Conservation (phyloP, 2,888 invertebrate genomes). For the Scrobipalpa atriplicella region DNA sequence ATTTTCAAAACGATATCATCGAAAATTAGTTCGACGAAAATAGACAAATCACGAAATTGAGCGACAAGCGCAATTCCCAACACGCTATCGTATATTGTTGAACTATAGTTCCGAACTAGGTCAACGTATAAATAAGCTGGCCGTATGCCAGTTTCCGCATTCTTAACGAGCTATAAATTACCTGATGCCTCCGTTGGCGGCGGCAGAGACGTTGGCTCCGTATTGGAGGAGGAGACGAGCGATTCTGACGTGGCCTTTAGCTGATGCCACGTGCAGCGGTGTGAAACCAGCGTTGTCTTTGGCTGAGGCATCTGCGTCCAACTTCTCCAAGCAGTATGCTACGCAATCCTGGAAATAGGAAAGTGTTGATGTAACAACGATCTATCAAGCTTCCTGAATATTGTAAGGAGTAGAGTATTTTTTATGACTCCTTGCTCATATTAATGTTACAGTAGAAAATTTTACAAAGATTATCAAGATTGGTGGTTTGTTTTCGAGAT, state of each 20-base stretch:
- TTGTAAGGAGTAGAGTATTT: no score
- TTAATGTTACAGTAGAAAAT: no score
- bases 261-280: conserved; percentile 95
- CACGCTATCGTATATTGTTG: neutral
- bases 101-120: conserved; percentile 25
- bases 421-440: neutral
- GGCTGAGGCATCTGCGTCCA: conserved; percentile 91
- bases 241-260: conserved; percentile 93
- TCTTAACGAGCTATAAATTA: conserved; percentile 47
- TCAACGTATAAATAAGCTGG: conserved; percentile 30
- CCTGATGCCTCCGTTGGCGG: conserved; percentile 95
- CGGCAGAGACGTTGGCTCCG: conserved; percentile 95
- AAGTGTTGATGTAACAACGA: neutral
- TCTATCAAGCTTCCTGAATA: no score
- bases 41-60: conserved; percentile 8
- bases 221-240: conserved; percentile 92
- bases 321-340: conserved; percentile 93
- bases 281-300: conserved; percentile 97
- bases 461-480: neutral
- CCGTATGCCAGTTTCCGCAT: conserved; percentile 30
- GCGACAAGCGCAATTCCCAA: conserved; percentile 1
- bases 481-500: no score
- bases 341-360: conserved; percentile 88
- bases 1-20: neutral
- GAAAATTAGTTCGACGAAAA: neutral